Base-by-base conservation (phyloP, 2,797 vertebrate genomes). In the Artibeus lituratus region DNA sequence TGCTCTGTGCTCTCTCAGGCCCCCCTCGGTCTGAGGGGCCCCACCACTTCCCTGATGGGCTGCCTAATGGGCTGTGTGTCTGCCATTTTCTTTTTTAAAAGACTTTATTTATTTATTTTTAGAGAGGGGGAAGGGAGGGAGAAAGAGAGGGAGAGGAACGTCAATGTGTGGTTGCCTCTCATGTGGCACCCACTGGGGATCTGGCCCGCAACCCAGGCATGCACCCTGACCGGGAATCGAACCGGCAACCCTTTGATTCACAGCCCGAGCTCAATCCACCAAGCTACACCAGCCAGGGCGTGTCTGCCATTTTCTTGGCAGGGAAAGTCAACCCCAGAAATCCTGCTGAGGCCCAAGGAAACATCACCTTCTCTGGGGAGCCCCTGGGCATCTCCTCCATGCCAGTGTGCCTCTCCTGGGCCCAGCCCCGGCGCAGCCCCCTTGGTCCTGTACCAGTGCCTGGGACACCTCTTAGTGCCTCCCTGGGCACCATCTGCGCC, bases 1-100 rank as follows among this genome's bases (percentile, higher is more conserved):
- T 14, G 32, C 37, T 39, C 19, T 3, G 0, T 26, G 2, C 12
- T 4, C 0, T 0, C 37, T 65, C n/a, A 10, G 24, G 42, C 9
- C 11, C 29, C 19, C 32, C 29, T 65, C 91, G 29, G 8, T 59
- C 29, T 29, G 12, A 19, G 39, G 21, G 32, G 10, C 62, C 32
- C 80, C 5, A 0, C 80, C 5, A 0, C 26, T 42, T 18, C 88
- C 53, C 83, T 26, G 29, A 15, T 22, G 3, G 21, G 42, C 49
- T 72, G 5, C 53, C 83, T 26, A 21, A 15, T 22, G 3, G 21
- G 42, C 49, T 72, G 5, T 24, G 35, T 14, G 72, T 84, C 55
- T 59, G 51, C 73, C 37, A 7, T 59, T 51, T 74, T 12, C 47
- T 69, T 39, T 44, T 44, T 44, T 44, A 7, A 7, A 44, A 44